These are phyloP conservation scores for human DNA, from an alignment of 2,113 vertebrate genomes.

Conservation along the genomic window DNA sequence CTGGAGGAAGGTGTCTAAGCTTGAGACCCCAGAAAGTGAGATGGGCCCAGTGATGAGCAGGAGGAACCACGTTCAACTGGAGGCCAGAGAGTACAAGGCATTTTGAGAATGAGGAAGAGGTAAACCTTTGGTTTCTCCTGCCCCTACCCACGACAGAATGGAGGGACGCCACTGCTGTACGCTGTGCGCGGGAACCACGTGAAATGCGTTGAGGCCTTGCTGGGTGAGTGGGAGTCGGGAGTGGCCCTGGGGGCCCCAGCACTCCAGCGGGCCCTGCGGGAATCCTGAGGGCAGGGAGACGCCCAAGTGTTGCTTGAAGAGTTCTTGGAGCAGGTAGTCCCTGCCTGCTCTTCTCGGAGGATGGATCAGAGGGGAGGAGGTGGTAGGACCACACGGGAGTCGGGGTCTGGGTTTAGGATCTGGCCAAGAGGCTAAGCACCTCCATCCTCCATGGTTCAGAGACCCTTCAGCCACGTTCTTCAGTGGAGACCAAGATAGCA, in stretches of 20 bases:
- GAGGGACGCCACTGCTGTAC: conserved; percentile 96
- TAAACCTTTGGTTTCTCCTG: not conserved
- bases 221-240: conserved; percentile 85
- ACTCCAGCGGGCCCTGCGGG: too few species aligned
- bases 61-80: not conserved
- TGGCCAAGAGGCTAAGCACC: not conserved
- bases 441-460: not conserved
- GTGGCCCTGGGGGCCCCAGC: not conserved
- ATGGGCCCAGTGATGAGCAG: not conserved
- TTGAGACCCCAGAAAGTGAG: not conserved
- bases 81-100: not conserved
- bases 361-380: not conserved
- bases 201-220: conserved; percentile 92
- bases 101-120: not conserved
- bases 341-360: not conserved
- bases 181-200: conserved; percentile 96
- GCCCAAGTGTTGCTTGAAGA: not conserved
- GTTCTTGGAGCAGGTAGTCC: not conserved
- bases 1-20: not conserved
- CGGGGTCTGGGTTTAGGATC: not conserved
- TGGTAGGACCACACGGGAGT: too few species aligned
- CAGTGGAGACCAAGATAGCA: not conserved
- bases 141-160: conserved; percentile 86
- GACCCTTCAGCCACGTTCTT: not conserved
- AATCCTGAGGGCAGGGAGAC: not conserved